Evolutionary conservation across 1,140 invertebrate genomes (phyloP).

Genomic region (Apolygus lucorum): DNA sequence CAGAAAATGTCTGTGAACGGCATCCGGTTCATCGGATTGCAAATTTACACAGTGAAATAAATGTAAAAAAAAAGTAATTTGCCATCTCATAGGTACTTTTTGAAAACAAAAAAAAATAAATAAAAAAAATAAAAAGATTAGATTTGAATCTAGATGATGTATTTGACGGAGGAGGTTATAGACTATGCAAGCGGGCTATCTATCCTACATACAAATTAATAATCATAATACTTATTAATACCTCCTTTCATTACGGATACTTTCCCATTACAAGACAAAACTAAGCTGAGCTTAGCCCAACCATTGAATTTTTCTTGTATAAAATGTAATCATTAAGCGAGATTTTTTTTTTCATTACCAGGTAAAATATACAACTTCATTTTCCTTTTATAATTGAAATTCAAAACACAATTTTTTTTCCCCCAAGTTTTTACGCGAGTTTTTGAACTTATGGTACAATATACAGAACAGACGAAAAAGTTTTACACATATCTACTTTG

Average conservation of each 20-base stretch:
- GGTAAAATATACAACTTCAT: slow-evolving; percentile 5
- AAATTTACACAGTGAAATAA: no score
- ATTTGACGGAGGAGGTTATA: slow-evolving; percentile 4
- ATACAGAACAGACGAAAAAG: not conserved
- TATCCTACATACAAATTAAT: slow-evolving; percentile 13
- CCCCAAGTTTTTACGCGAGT: not conserved
- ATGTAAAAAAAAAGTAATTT: no score
- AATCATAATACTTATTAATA: slow-evolving; percentile 16
- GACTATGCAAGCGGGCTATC: slow-evolving; percentile 11
- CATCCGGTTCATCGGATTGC: no score
- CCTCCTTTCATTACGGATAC: not conserved
- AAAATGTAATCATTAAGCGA: slow-evolving; percentile 8
- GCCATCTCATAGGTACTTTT: no score
- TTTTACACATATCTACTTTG: no score
- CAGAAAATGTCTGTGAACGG: no score
- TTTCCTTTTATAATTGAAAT: not conserved
- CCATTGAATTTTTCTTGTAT: not conserved
- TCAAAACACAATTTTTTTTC: not conserved
- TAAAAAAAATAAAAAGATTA: not conserved
- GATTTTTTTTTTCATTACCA: slow-evolving; percentile 5
- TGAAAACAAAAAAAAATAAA: no score
- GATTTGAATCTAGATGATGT: not conserved
- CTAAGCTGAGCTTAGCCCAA: slow-evolving; percentile 4
- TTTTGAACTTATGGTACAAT: not conserved
- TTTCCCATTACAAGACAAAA: slow-evolving; percentile 9